These are phyloP conservation scores for Adelognathus sp. DNA, from an alignment of 2,888 invertebrate genomes.

Conservation along the genomic window DNA sequence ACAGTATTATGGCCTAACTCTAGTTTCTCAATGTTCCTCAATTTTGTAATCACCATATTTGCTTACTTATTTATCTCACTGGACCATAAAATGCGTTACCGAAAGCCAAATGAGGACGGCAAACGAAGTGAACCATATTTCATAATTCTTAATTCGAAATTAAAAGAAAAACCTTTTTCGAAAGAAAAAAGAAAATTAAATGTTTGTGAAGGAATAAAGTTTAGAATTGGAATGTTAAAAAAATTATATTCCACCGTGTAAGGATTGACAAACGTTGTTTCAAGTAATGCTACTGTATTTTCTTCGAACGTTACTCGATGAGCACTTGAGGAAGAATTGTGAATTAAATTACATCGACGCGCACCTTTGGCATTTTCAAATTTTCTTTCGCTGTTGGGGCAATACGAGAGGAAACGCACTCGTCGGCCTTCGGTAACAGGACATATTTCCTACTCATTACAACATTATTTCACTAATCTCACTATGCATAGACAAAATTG, in stretches of 20 bases:
- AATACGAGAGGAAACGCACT: neutral
- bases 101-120: neutral
- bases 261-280: no score
- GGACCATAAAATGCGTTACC: neutral
- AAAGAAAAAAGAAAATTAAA: no score
- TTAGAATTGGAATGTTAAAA: no score
- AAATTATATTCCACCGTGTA: neutral
- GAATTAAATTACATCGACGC: neutral
- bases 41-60: neutral
- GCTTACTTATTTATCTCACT: neutral
- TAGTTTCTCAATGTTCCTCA: neutral
- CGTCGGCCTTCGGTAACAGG: neutral
- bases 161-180: no score
- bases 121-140: neutral
- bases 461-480: neutral
- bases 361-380: neutral
- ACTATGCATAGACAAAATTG: neutral
- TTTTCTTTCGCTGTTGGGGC: neutral
- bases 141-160: no score
- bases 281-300: neutral
- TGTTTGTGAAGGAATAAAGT: no score
- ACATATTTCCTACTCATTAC: neutral
- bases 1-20: neutral
- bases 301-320: no score
- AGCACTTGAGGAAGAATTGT: neutral